Evolutionary conservation across 2,888 invertebrate genomes (phyloP).

Genomic region (Tholera decimalis): DNA sequence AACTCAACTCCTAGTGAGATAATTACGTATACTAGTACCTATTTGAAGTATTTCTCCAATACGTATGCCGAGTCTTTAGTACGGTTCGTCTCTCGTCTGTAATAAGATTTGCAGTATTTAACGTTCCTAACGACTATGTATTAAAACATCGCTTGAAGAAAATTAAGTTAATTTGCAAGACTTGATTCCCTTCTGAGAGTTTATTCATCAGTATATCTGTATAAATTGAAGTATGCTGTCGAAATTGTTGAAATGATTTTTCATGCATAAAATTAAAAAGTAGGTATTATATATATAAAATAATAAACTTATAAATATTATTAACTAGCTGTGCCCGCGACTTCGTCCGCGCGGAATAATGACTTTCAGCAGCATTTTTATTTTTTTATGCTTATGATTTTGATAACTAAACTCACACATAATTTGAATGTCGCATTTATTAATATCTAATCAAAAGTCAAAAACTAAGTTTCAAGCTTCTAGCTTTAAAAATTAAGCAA

Average conservation of each 20-base stretch:
- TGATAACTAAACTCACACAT: too few species aligned
- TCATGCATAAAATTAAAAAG: too few species aligned
- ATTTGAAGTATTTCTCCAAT: constrained; percentile 29
- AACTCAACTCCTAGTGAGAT: constrained; percentile 30
- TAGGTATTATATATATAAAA: too few species aligned
- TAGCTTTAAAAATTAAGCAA: too few species aligned
- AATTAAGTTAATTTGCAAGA: constrained; percentile 70
- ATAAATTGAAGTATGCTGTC: background rate
- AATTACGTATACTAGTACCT: constrained; percentile 49
- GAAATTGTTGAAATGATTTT: background rate
- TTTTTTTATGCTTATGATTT: too few species aligned
- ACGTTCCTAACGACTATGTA: constrained; percentile 73
- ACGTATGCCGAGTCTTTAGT: constrained; percentile 37
- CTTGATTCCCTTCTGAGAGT: constrained; percentile 48
- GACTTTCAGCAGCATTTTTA: too few species aligned
- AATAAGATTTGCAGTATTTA: constrained; percentile 78
- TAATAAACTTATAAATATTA: too few species aligned
- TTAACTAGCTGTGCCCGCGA: too few species aligned
- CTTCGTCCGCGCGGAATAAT: too few species aligned
- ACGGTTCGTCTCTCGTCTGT: constrained; percentile 61
- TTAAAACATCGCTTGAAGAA: constrained; percentile 69
- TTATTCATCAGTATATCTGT: constrained; percentile 26
- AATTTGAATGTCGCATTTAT: too few species aligned
- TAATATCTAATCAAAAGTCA: too few species aligned
- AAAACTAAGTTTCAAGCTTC: too few species aligned